Evolutionary conservation across 2,888 invertebrate species (phyloP), one percentile per base, ranked within the genome.

Genomic region (Trypoxylon attenuatum): DNA sequence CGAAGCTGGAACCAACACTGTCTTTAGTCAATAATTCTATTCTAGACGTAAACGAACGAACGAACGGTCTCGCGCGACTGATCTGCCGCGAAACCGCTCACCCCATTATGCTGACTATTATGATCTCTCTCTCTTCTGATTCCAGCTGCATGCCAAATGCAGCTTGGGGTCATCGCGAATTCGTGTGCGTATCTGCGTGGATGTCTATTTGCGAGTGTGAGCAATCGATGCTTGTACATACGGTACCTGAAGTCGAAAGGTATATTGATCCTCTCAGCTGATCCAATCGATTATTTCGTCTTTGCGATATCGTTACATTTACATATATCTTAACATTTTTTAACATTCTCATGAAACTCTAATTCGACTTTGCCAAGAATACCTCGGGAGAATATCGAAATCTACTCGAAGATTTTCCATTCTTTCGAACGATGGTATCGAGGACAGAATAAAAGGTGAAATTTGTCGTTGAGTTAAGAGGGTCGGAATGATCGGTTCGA

Each of bases 21-120:
- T 77, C 66, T 68, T n/a, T 74, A 74, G 76, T 76, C 77, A 74
- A 77, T 76, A 77, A 71, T 77, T 66, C 58, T 54, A 60, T 63
- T 74, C 66, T 69, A 63, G 16, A 53, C 19, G 23, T 38, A 61
- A 51, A 66, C 52, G 51, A 46, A 60, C 42, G 45, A 43, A 60
- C 42, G 64, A 66, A 55, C 64, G 70, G 69, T 62, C 57, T 66
- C 52, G 58, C 41, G 49, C 63, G 69, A 61, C 53, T 51, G 57
- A 56, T 39, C 23, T n/a, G n/a, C n/a, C n/a, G n/a, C n/a, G n/a
- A n/a, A n/a, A n/a, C n/a, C n/a, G n/a, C n/a, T n/a, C n/a, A n/a
- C n/a, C 45, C 19, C 6, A 23, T 15, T 45, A 21, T 8, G 21
- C 23, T 22, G 13, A 13, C 45, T 13, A 22, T 33, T 33, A 33